Conservation (phyloP, 2,888 invertebrate genomes). For the Callyntrura sp. region DNA sequence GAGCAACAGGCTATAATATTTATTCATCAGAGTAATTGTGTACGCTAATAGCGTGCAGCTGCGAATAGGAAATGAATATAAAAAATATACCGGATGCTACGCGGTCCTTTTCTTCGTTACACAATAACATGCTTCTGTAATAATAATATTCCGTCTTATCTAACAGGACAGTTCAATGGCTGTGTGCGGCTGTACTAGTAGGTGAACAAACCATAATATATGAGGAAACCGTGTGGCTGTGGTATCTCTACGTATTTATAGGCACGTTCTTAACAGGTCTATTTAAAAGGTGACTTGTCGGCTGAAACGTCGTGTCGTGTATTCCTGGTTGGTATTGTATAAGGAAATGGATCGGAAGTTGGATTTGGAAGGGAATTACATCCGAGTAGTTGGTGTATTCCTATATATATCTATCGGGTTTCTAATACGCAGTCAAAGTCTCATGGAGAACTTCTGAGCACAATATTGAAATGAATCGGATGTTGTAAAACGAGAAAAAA, state of each 20-base stretch:
- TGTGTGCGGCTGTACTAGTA: neutral
- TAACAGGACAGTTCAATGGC: neutral
- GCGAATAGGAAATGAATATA: slow-evolving; percentile 63
- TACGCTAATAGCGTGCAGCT: slow-evolving; percentile 57
- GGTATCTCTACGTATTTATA: neutral
- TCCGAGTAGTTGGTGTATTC: slow-evolving; percentile 1
- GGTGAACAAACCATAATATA: neutral
- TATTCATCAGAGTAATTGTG: slow-evolving; percentile 55
- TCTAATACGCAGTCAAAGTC: neutral
- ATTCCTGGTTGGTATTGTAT: neutral
- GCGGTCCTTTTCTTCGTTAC: slow-evolving; percentile 55
- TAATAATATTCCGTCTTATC: neutral
- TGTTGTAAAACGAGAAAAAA: slow-evolving; percentile 42
- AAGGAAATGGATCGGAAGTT: slow-evolving; percentile 47
- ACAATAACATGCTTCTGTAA: slow-evolving; percentile 8
- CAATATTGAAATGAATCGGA: slow-evolving; percentile 34
- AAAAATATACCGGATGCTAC: slow-evolving; percentile 61
- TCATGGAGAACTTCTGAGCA: neutral
- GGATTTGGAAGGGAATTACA: neutral
- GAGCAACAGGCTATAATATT: slow-evolving; percentile 64
- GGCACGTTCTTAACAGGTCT: neutral
- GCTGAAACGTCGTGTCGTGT: neutral
- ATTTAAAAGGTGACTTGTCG: slow-evolving; percentile 49
- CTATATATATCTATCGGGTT: neutral
- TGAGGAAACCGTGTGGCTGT: neutral